Base-by-base conservation (phyloP, 53 echinoderm and acorn worm genomes). In the Echinometra lucunter region DNA sequence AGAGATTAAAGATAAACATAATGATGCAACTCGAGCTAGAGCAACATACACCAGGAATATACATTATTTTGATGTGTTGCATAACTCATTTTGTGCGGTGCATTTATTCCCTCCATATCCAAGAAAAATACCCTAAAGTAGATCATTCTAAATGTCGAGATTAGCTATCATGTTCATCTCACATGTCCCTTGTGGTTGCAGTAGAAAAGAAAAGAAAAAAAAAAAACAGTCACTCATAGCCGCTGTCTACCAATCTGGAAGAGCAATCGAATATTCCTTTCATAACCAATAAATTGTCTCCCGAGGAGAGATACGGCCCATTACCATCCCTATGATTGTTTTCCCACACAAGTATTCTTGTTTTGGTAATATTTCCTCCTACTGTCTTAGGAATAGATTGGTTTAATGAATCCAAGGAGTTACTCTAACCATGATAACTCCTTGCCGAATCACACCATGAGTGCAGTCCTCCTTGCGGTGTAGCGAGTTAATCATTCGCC, bases 241-340 rank as follows among this genome's bases (percentile, higher is more conserved):
- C 38, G 40, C 5, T 38, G 38, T 74, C 74, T 37, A 17, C 0
- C 37, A 74, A 38, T 38, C 19, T 78, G 38, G 78, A 78, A 23
- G 23, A 78, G 38, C 78, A 78, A 78, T 78, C 40, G 78, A 78
- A 78, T 78, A 38, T 78, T 18, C 23, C 42, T 78, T 78, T 78
- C 78, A 78, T 40, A 78, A 40, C 78, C 42, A 78, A 78, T 78
- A 40, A 78, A 19, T 40, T 78, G 42, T 78, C 78, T 78, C 42
- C 78, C 42, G 78, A 78, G 38, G 78, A 40, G 28, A 78, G 78
- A 38, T 42, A 42, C 23, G 78, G 78, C 17, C 78, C 78, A 78
- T 78, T 78, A 78, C 15, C 78, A 21, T 6, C 78, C 42, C 21
- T 19, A 4, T 78, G 78, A 38, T 78, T 78, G 78, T 78, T 78